These are phyloP conservation scores for Drosophila bocqueti DNA, from an alignment of 1,140 invertebrate genomes.

Conservation along the genomic window DNA sequence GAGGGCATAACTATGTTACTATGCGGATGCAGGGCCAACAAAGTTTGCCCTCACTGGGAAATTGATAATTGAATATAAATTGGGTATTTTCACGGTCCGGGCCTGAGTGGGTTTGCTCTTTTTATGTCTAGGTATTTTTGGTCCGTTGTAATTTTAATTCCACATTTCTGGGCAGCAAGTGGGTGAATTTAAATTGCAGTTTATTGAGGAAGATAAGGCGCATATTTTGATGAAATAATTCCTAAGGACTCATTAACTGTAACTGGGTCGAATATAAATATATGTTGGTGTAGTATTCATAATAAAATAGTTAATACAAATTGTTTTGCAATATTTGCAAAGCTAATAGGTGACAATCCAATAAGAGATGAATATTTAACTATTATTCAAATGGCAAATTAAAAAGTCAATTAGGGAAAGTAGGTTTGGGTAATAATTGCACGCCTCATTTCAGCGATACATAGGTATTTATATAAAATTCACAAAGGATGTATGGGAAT, in stretches of 20 bases:
- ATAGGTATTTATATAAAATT: slow-evolving; percentile 14
- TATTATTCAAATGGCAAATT: background rate
- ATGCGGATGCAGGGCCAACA: slow-evolving; percentile 8
- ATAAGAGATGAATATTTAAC: background rate
- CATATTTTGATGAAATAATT: background rate
- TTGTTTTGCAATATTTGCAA: too few relatives aligned
- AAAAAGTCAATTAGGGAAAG: background rate
- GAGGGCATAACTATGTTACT: slow-evolving; percentile 9
- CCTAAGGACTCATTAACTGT: background rate
- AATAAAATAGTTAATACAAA: too few relatives aligned
- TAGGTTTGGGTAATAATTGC: background rate
- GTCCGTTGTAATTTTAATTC: slow-evolving; percentile 5
- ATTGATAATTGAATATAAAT: slow-evolving; percentile 46
- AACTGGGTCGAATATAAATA: background rate
- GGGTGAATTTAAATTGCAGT: background rate
- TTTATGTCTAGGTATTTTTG: background rate
- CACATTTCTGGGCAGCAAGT: background rate
- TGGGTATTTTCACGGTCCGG: slow-evolving; percentile 16
- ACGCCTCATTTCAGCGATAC: background rate
- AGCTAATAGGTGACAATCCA: background rate
- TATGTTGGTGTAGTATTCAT: background rate
- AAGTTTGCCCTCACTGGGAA: background rate
- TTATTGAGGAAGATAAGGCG: background rate
- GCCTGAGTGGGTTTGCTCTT: background rate
- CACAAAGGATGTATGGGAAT: slow-evolving; percentile 5